These are phyloP conservation scores for Trogon surrucura DNA, from an alignment of 2,113 vertebrate genomes.

Conservation along the genomic window DNA sequence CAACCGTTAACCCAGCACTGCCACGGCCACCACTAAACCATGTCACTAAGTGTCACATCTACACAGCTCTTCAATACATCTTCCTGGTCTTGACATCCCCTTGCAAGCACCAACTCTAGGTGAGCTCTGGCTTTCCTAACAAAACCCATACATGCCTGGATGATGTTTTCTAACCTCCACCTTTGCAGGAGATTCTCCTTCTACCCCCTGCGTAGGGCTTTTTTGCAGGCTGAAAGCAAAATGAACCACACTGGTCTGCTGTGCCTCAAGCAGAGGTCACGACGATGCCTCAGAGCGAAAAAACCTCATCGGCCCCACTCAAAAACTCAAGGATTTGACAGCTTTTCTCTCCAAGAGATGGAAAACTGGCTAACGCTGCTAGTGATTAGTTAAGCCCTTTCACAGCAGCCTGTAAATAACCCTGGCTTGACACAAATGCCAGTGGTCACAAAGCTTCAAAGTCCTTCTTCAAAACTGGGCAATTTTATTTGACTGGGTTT, in stretches of 20 bases:
- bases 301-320: background rate
- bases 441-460: conserved; percentile 43
- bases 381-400: background rate
- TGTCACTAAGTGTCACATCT: background rate
- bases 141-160: background rate
- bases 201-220: background rate
- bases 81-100: background rate
- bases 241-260: background rate
- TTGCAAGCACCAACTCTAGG: background rate
- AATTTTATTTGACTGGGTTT: conserved; percentile 13
- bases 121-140: background rate
- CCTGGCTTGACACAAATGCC: conserved; percentile 27
- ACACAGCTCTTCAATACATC: background rate
- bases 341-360: background rate
- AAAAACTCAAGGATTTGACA: background rate
- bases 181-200: background rate
- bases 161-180: background rate
- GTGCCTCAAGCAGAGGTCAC: background rate
- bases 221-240: background rate
- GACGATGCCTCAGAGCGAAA: background rate
- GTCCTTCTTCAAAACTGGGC: background rate
- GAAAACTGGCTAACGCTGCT: background rate
- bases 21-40: background rate
- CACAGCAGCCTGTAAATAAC: conserved; percentile 38
- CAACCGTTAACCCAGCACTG: background rate